Conservation (phyloP, 2,113 vertebrate species). For the Rousettus leschenaultii region DNA sequence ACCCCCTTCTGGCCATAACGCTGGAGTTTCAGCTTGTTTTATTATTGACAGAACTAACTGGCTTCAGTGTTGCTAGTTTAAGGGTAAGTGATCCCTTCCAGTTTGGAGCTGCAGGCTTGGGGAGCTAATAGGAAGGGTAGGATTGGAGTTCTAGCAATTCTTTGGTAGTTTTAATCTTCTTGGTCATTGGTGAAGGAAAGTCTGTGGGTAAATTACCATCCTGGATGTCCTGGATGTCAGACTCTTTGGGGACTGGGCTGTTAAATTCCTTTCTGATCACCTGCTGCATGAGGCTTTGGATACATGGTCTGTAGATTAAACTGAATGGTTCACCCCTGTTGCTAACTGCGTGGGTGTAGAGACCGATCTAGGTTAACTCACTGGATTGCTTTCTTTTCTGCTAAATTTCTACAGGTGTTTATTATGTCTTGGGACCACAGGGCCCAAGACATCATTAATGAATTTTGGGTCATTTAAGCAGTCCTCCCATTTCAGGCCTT, state of each 20-base stretch:
- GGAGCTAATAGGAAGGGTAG: background rate
- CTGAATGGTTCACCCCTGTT: background rate
- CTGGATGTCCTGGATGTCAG: background rate
- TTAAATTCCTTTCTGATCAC: background rate
- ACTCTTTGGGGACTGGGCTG: background rate
- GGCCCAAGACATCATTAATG: background rate
- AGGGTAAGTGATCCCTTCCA: background rate
- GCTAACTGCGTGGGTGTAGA: background rate
- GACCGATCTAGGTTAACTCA: background rate
- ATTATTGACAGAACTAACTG: background rate
- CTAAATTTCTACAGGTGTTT: background rate
- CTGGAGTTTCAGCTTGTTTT: background rate
- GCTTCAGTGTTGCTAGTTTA: background rate
- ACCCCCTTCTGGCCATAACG: background rate
- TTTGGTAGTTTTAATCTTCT: background rate
- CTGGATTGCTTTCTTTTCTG: slow-evolving; percentile 17
- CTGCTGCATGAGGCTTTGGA: background rate
- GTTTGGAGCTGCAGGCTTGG: background rate
- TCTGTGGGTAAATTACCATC: background rate
- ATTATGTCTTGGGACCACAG: background rate
- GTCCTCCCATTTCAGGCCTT: background rate
- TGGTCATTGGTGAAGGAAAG: background rate
- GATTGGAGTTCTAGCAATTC: background rate
- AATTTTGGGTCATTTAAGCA: slow-evolving; percentile 7
- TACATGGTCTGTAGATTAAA: background rate